Percentiles rank a stretch among this genome's conserved stretches.
phyloP scores from a whole-genome alignment of 2,113 vertebrate species.

The Heliornis fulica region DNA sequence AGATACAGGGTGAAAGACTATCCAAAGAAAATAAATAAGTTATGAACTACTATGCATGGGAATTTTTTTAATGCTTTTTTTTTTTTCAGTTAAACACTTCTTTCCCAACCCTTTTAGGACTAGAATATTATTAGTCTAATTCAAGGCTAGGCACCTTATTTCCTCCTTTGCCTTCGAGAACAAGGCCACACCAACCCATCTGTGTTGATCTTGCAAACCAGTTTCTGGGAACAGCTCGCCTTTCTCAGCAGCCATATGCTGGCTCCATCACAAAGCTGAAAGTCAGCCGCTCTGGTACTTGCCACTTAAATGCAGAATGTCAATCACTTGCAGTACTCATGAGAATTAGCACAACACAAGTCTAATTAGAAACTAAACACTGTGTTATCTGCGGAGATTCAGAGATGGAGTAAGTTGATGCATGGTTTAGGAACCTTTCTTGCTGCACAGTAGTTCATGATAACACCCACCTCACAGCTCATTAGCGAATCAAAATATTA shows the following conservation, averaged over 20 bases:
- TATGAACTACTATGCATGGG: not conserved
- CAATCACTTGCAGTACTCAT: not conserved
- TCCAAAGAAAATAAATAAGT: not conserved
- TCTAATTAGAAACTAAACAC: constrained; percentile 38
- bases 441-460: constrained; percentile 37
- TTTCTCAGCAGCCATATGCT: not conserved
- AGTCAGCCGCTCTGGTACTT: not conserved
- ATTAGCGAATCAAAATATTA: constrained; percentile 58
- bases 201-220: not conserved
- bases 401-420: not conserved
- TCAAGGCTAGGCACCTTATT: not conserved
- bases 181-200: not conserved
- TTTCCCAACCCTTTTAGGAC: not conserved
- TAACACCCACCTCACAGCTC: constrained; percentile 48
- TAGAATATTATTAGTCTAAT: not conserved
- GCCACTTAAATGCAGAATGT: not conserved
- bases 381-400: not conserved
- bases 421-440: constrained; percentile 8
- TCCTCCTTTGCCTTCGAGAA: not conserved
- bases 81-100: not conserved
- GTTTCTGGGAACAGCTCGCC: not conserved
- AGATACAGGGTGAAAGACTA: not conserved
- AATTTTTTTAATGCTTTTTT: not conserved
- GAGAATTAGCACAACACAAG: constrained; percentile 15
- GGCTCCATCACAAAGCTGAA: not conserved